Conservation (phyloP, 2,797 vertebrate genomes). For the Paramormyrops hopkinsi region DNA sequence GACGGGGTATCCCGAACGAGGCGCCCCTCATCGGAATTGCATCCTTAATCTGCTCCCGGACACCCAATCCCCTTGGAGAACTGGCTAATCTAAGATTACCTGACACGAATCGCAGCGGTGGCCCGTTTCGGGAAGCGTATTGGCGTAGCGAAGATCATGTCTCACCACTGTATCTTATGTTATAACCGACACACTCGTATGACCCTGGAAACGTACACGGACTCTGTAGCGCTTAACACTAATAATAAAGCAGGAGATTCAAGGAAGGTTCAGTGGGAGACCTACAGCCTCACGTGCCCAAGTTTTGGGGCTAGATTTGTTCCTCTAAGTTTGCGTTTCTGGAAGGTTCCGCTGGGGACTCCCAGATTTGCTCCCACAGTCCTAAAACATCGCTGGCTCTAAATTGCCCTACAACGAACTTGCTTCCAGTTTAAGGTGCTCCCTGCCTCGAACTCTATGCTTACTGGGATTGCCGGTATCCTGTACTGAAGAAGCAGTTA, state of each 20-base stretch:
- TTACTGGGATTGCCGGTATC: background rate
- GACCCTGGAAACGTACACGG: background rate
- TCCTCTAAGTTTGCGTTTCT: background rate
- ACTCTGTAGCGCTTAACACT: background rate
- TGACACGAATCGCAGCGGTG: conserved; percentile 4
- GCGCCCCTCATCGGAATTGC: background rate
- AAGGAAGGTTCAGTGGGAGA: background rate
- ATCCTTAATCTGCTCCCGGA: background rate
- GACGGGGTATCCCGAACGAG: background rate
- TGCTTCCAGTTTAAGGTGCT: background rate
- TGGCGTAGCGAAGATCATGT: background rate
- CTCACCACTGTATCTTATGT: background rate
- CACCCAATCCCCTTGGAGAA: background rate
- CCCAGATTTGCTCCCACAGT: background rate
- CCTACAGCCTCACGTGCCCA: background rate
- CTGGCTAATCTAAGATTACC: conserved; percentile 1
- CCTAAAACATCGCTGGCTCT: background rate
- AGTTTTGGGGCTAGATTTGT: background rate
- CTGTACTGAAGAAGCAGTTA: background rate
- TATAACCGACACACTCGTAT: background rate
- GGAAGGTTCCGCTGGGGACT: background rate
- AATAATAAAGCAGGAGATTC: background rate
- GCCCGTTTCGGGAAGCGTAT: background rate
- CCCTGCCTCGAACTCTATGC: background rate
- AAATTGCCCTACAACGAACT: background rate